phyloP scores from a whole-genome alignment of 1,140 invertebrate genomes.

The Danaus plexippus region DNA sequence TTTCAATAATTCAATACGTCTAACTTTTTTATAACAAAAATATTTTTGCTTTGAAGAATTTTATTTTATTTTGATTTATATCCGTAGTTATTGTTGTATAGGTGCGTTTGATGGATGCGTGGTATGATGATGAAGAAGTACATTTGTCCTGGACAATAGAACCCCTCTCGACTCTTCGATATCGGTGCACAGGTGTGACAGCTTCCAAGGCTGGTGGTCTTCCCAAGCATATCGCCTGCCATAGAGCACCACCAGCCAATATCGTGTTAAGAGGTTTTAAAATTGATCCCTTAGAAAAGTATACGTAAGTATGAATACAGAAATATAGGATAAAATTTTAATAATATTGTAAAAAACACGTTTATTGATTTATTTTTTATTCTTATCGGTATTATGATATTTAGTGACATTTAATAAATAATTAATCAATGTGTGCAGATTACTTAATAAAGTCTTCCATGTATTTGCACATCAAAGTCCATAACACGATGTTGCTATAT shows the following conservation, averaged over 20 bases:
- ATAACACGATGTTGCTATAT: too few species aligned
- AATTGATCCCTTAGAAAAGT: slow-evolving; percentile 49
- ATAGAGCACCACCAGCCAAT: slow-evolving; percentile 50
- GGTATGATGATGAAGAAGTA: slow-evolving; percentile 59
- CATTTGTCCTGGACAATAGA: slow-evolving; percentile 53
- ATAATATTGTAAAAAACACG: slow-evolving; percentile 2
- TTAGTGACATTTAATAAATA: too few species aligned
- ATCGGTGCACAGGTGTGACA: slow-evolving; percentile 55
- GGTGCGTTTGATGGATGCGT: slow-evolving; percentile 50
- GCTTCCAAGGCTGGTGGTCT: slow-evolving; percentile 41
- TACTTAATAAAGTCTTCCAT: too few species aligned
- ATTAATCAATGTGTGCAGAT: too few species aligned
- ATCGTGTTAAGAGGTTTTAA: slow-evolving; percentile 53
- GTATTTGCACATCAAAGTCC: too few species aligned
- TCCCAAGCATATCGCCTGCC: slow-evolving; percentile 56
- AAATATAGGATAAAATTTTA: neutral
- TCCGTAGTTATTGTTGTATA: slow-evolving; percentile 9
- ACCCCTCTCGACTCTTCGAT: slow-evolving; percentile 38
- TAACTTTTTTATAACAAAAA: too few species aligned
- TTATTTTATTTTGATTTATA: neutral
- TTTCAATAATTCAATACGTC: too few species aligned
- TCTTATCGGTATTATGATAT: too few species aligned
- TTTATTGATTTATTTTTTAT: neutral
- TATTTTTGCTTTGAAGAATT: neutral
- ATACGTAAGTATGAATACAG: slow-evolving; percentile 42